Evolutionary conservation across 1,140 invertebrate species (phyloP).

Genomic region (Copidosoma floridanum): DNA sequence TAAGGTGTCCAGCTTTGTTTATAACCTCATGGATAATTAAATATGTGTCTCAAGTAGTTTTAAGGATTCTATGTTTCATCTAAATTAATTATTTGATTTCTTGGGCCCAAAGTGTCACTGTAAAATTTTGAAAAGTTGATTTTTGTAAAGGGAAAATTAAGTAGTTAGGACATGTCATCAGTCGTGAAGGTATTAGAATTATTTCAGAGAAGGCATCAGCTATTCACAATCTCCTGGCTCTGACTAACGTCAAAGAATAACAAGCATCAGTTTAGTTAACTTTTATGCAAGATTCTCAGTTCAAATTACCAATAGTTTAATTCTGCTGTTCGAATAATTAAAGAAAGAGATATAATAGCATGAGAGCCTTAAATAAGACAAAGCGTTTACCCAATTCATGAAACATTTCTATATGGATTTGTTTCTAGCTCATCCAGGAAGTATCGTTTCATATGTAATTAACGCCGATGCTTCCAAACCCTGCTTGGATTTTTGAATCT

Average conservation of each 20-base stretch:
- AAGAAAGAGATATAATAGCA: slow-evolving; percentile 2
- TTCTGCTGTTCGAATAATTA: background rate
- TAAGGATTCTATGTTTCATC: no score
- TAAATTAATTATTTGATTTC: no score
- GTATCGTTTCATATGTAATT: background rate
- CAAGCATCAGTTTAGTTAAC: slow-evolving; percentile 2
- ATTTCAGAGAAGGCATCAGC: background rate
- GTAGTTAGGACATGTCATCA: no score
- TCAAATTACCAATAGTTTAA: slow-evolving; percentile 4
- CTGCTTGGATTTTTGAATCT: no score
- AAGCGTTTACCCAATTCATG: slow-evolving; percentile 1
- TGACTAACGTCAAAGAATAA: background rate
- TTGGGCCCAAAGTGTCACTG: no score
- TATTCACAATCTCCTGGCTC: background rate
- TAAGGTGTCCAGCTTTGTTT: no score
- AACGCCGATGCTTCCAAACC: slow-evolving; percentile 6
- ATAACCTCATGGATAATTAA: no score
- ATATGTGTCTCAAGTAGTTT: no score
- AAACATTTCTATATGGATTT: background rate
- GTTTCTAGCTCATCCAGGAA: slow-evolving; percentile 9
- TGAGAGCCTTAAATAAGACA: background rate
- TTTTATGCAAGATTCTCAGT: slow-evolving; percentile 7
- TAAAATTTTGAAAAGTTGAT: no score
- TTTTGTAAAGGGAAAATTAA: no score
- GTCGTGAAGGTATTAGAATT: background rate